Percentiles rank a stretch among this genome's conserved stretches.
Evolutionary conservation across 2,113 vertebrate genomes (phyloP).

Genomic region (Boulengeromyrus knoepffleri): DNA sequence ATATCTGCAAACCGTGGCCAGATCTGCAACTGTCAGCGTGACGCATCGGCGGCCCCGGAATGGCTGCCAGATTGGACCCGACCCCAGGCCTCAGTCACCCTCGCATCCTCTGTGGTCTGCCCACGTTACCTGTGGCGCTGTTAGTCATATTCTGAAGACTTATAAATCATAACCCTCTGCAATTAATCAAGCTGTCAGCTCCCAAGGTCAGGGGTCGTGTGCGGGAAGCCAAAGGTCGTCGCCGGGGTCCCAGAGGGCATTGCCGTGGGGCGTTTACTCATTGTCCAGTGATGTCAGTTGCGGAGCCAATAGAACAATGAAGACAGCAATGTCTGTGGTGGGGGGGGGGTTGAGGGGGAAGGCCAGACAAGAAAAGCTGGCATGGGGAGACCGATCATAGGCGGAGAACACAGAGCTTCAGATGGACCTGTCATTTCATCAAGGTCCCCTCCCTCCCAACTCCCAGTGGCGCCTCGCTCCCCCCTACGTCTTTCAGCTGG

Average conservation of each 20-base stretch:
- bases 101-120: constrained; percentile 56
- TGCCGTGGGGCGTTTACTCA: constrained; percentile 83
- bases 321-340: constrained; percentile 68
- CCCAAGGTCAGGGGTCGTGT: constrained; percentile 78
- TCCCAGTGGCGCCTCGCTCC: constrained; percentile 62
- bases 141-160: constrained; percentile 96
- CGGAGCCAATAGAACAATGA: constrained; percentile 83
- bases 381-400: constrained; percentile 61
- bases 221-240: constrained; percentile 89
- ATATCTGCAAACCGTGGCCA: constrained; percentile 43
- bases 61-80: constrained; percentile 46
- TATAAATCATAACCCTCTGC: constrained; percentile 99
- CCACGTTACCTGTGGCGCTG: constrained; percentile 97
- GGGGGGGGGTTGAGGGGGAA: not conserved
- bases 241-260: constrained; percentile 81
- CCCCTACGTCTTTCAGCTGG: constrained; percentile 60
- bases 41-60: constrained; percentile 58
- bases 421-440: constrained; percentile 85
- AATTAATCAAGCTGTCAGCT: constrained; percentile 99
- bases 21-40: constrained; percentile 66
- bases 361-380: constrained; percentile 58
- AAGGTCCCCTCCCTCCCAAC: constrained; percentile 56
- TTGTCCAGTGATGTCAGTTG: constrained; percentile 85
- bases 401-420: constrained; percentile 72
- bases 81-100: constrained; percentile 46